phyloP scores from a whole-genome alignment of 2,888 invertebrate genomes.

The Tuberolachnus salignus region DNA sequence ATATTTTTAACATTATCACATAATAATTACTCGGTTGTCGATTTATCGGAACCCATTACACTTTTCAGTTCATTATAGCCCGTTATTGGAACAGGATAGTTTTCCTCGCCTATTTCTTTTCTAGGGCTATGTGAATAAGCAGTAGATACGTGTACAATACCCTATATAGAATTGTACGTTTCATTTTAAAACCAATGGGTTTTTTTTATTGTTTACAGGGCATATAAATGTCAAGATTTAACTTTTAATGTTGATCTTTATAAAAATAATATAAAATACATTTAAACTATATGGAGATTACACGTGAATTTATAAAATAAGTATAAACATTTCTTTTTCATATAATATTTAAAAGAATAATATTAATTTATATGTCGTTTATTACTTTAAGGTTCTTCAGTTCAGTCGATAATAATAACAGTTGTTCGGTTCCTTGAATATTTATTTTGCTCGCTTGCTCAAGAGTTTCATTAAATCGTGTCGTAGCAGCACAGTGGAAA shows the following conservation, averaged over 20 bases:
- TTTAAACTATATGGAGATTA: too few species aligned
- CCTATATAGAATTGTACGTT: background rate
- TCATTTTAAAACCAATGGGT: background rate
- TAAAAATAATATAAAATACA: too few species aligned
- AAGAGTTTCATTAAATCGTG: constrained; percentile 9
- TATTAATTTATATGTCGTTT: too few species aligned
- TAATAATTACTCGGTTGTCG: background rate
- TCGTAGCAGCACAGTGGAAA: constrained; percentile 26
- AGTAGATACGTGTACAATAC: constrained; percentile 24
- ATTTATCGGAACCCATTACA: background rate
- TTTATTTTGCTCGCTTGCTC: constrained; percentile 7
- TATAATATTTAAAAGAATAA: too few species aligned
- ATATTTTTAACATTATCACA: background rate
- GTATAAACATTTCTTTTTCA: too few species aligned
- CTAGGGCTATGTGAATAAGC: constrained; percentile 8
- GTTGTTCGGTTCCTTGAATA: constrained; percentile 19
- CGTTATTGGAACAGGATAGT: background rate
- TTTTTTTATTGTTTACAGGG: background rate
- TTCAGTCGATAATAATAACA: background rate
- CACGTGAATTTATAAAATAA: too few species aligned
- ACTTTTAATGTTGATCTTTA: too few species aligned
- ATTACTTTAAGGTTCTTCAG: constrained; percentile 18
- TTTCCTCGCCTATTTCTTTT: background rate
- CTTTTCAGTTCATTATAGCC: background rate
- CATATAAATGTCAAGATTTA: too few species aligned